A percentile compares a stretch with the other conserved stretches of the same genome.
phyloP scores from a whole-genome alignment of 1,140 invertebrate species.

The Drosophila arizonae region DNA sequence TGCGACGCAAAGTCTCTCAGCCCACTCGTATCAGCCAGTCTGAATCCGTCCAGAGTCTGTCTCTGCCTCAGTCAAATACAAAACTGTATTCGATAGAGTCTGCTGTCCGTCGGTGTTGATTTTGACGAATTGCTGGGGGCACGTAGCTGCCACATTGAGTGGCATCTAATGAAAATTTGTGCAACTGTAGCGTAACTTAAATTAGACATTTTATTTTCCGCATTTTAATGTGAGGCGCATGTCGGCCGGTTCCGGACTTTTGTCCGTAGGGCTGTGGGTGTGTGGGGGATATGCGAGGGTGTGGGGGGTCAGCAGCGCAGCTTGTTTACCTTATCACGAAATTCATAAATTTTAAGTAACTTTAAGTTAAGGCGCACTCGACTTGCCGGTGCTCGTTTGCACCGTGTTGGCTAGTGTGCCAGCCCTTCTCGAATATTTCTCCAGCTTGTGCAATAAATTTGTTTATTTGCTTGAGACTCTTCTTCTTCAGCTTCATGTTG shows the following conservation, averaged over 20 bases:
- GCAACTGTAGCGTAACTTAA: constrained; percentile 63
- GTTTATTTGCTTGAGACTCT: constrained; percentile 64
- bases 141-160: constrained; percentile 20
- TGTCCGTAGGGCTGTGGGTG: too few species aligned
- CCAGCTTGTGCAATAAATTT: constrained; percentile 76
- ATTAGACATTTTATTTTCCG: constrained; percentile 64
- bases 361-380: constrained; percentile 72
- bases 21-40: too few species aligned
- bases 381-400: constrained; percentile 54
- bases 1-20: too few species aligned
- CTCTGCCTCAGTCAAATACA: too few species aligned
- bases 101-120: background rate
- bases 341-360: constrained; percentile 79
- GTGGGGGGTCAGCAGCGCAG: constrained; percentile 32
- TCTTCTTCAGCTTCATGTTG: constrained; percentile 3
- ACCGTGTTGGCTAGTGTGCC: constrained; percentile 5
- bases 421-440: constrained; percentile 70
- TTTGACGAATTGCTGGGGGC: background rate
- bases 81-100: background rate
- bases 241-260: background rate
- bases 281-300: background rate
- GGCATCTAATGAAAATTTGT: constrained; percentile 55
- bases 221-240: constrained; percentile 33
- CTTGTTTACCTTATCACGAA: constrained; percentile 77
- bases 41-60: too few species aligned